phyloP scores from a whole-genome alignment of 2,888 invertebrate species.

The Drosophila helvetica region DNA sequence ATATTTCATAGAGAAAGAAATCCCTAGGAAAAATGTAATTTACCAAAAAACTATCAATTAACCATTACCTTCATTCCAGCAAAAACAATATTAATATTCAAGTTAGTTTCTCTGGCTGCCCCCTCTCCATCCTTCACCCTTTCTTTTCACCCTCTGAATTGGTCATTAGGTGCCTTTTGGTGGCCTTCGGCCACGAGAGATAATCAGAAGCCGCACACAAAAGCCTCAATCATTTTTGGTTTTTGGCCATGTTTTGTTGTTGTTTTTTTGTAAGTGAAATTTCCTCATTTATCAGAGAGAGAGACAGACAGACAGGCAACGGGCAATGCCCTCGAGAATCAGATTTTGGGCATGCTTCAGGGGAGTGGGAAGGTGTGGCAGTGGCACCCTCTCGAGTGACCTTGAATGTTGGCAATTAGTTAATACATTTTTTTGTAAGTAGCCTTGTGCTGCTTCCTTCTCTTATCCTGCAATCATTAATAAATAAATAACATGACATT shows the following conservation, averaged over 20 bases:
- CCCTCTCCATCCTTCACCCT: constrained; percentile 20
- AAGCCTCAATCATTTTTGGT: constrained; percentile 30
- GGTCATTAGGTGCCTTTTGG: constrained; percentile 45
- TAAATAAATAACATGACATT: constrained; percentile 73
- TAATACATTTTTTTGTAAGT: constrained; percentile 56
- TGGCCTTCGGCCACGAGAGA: constrained; percentile 8
- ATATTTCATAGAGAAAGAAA: not conserved
- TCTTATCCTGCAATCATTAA: constrained; percentile 65
- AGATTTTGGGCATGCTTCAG: constrained; percentile 27
- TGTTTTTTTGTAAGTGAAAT: constrained; percentile 25
- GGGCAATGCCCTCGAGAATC: constrained; percentile 48
- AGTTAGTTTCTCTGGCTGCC: constrained; percentile 16
- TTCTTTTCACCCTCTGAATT: not conserved
- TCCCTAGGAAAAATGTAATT: not conserved
- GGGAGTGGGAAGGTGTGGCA: constrained; percentile 17
- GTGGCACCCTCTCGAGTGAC: constrained; percentile 17
- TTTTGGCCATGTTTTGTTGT: constrained; percentile 13
- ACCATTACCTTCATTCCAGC: not conserved
- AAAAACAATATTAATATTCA: constrained; percentile 28
- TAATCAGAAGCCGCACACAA: constrained; percentile 27
- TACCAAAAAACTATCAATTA: not conserved
- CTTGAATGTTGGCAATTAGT: constrained; percentile 65
- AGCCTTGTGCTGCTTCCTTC: constrained; percentile 20
- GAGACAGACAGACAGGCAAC: constrained; percentile 26
- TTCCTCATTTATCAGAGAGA: constrained; percentile 44